Base-by-base conservation (phyloP, 1,140 invertebrate genomes). In the Papilio helenus region DNA sequence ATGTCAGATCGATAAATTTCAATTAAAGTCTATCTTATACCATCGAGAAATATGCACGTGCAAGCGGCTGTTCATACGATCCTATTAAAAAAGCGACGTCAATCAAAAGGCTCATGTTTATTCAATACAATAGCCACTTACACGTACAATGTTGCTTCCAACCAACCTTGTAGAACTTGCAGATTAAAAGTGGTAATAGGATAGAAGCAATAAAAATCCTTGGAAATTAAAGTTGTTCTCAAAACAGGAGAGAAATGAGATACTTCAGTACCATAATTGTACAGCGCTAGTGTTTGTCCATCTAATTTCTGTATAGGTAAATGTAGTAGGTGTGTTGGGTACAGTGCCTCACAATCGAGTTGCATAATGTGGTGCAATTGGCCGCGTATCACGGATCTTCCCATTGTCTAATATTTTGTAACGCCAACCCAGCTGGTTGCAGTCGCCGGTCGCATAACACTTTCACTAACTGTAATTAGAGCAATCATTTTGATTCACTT, bases 401-500 rank as follows among this genome's bases (percentile, higher is more conserved):
- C 78, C 80, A 81, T 79, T 81, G 72, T 81, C 78, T 71, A 34
- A 79, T 39, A 61, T 81, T 79, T 79, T 76, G 80, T 71, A 81
- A 81, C 80, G 46, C 72, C 58, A 18, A 79, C 71, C 29, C 65
- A 79, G 61, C 61, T 29, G 61, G 61, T 68, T 68, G 61, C 61
- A 68, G 77, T 81, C 72, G 68, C 65, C 42, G 78, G 42, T 74
- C 44, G 39, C 42, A 73, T 20, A 42, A 42, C 20, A 74, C 72
- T 74, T 74, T 74, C 72, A 74, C 72, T 74, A 49, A 26, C 8
- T 51, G 76, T 76, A 81, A 81, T 81, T 72, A 77, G 76, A 74
- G 39, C 76, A 72, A 81, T 73, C 42, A 71, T 68, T 81, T 81
- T 81, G 42, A 76, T 49, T 23, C 44, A 74, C n/a, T 74, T 72